Evolutionary conservation across 2,113 vertebrate species (phyloP).

Genomic region (Lipophrys pholis): DNA sequence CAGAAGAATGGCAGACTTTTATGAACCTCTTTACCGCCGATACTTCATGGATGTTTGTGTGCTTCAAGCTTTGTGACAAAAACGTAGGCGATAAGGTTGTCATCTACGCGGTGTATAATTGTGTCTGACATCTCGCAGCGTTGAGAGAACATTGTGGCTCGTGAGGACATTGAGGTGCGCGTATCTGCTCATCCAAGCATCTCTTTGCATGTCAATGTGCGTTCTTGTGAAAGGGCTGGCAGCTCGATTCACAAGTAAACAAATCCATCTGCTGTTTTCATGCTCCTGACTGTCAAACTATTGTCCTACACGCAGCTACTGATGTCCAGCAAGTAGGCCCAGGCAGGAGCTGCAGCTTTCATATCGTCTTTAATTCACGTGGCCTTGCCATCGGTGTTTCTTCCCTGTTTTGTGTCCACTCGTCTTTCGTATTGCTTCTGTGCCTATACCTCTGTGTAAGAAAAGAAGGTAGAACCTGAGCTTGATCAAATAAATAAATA

Average conservation of each 20-base stretch:
- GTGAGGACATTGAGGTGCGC: constrained; percentile 4
- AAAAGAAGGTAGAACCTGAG: not conserved
- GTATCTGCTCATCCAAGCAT: not conserved
- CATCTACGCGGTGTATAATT: not conserved
- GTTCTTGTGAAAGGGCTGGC: constrained; percentile 25
- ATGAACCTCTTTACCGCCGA: not conserved
- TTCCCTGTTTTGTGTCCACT: constrained; percentile 40
- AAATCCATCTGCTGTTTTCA: constrained; percentile 48
- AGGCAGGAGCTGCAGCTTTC: constrained; percentile 28
- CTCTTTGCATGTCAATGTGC: constrained; percentile 16
- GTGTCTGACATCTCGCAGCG: not conserved
- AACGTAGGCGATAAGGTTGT: not conserved
- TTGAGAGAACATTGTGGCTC: constrained; percentile 5
- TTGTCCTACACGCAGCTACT: not conserved
- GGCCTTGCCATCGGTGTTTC: constrained; percentile 46
- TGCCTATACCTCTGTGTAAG: constrained; percentile 24
- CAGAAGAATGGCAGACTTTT: not conserved
- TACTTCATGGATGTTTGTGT: not conserved
- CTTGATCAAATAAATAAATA: too few relatives aligned
- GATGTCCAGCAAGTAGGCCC: constrained; percentile 31
- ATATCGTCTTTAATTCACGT: constrained; percentile 68
- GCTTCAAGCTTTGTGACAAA: not conserved
- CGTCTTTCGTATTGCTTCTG: constrained; percentile 44
- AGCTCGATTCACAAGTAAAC: constrained; percentile 35
- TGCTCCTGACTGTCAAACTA: constrained; percentile 14